Evolutionary conservation across 2,888 invertebrate species (phyloP).

Genomic region (Helleia helle): DNA sequence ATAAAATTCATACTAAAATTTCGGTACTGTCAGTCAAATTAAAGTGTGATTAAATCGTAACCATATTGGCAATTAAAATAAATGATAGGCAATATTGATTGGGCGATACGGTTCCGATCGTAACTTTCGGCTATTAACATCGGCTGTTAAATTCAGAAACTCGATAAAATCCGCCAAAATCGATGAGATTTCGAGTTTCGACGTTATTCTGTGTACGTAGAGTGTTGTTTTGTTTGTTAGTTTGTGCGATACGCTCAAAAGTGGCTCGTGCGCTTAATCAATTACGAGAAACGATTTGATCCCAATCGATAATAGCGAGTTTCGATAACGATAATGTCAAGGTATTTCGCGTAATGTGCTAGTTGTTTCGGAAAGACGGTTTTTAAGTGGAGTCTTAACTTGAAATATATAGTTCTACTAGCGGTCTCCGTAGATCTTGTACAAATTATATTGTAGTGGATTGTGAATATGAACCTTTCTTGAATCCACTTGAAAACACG

Average conservation of each 20-base stretch:
- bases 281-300: conserved; percentile 61
- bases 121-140: conserved; percentile 49
- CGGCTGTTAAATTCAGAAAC: conserved; percentile 26
- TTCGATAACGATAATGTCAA: conserved; percentile 30
- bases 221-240: conserved; percentile 8
- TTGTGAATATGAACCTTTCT: no score
- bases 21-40: neutral
- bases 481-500: no score
- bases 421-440: no score
- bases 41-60: conserved; percentile 10
- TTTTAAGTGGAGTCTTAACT: no score
- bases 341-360: conserved; percentile 19
- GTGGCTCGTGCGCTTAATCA: conserved; percentile 53
- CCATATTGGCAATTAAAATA: conserved; percentile 23
- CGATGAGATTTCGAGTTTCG: neutral
- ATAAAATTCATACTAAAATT: neutral
- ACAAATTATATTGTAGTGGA: no score
- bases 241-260: conserved; percentile 15
- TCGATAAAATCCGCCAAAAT: conserved; percentile 10
- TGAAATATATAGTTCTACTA: no score
- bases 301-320: conserved; percentile 58
- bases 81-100: conserved; percentile 26
- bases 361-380: no score
- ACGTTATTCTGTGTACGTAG: neutral
- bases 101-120: conserved; percentile 38